Evolutionary conservation across 2,888 invertebrate genomes (phyloP), one percentile per base, ranked within the genome.

Genomic region (Abrostola tripartita): DNA sequence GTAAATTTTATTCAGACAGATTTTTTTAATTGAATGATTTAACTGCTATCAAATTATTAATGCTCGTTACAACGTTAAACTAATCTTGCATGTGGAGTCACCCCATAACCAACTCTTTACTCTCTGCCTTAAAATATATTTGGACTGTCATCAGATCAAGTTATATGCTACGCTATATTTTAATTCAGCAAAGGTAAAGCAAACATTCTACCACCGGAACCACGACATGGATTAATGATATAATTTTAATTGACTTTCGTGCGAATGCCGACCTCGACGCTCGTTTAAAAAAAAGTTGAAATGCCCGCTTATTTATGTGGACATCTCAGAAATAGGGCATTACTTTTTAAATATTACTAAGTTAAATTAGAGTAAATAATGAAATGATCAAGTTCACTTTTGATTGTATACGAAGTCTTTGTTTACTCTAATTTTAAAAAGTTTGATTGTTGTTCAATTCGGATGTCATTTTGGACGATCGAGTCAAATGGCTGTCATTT

Each of bases 171-270:
- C 66, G 63, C 68, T 75, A 76, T 79, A 82, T 76, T 77, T 81
- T 72, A 78, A 82, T 78, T 73, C 68, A 55, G 74, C 64, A 68
- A 76, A 68, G 74, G 74, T 56, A 68, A 72, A 65, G 52, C 61
- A 71, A 78, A 71, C 56, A 76, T 74, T 65, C 73, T 66, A 67
- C 71, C 73, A 72, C 72, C 57, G 71, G 61, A 62, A 59, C 65
- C 63, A 69, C 44, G 84, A 82, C 84, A 65, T 67, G 71, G 68
- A 85, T 84, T 81, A 84, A 85, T 85, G 79, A 78, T 68, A 71
- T 67, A 70, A 73, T 79, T 79, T 85, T 81, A 84, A 83, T 81
- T 81, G 78, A 79, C 78, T 79, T 76, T 73, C 73, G 55, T 63
- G 68, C 56, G 62, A 62, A 62, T 62, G 61, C 41, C 57, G 68